Evolutionary conservation across 1,140 invertebrate species (phyloP), one percentile per base, ranked within the genome.

Genomic region (Sminthurinus signatus): DNA sequence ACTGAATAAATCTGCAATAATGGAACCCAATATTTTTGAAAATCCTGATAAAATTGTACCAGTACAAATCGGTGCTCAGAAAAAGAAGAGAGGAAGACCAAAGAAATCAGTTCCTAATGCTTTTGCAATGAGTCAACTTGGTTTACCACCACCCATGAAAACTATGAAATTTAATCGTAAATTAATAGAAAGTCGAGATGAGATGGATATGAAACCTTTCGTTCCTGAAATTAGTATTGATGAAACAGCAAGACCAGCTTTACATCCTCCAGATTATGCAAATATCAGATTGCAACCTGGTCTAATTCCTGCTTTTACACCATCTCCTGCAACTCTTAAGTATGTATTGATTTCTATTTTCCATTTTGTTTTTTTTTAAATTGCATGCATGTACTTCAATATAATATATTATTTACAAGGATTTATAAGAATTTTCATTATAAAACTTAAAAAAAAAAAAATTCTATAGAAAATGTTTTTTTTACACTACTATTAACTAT

Each of bases 211-310:
- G 17, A 65, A 65, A 28, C 28, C 32, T 8, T 56, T 67, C 5
- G 57, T 69, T 48, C 68, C 68, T 1, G 68, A 69, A 48, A 69
- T 69, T 36, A 65, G 59, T 29, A 62, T 69, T 21, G 60, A 64
- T 58, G 56, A 64, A 8, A 59, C 54, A 4, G 56, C 29, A n/a
- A 57, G 31, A 17, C 48, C 57, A 25, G 48, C 51, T 15, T n/a
- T n/a, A n/a, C 59, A 58, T n/a, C 63, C 56, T 23, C 44, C 54
- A 15, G 58, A 62, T 50, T 58, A 62, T 32, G 29, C 44, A 14
- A 29, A 58, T 23, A 23, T 68, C 1, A 56, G 58, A 39, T 42
- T 57, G 10, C 43, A 60, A 21, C 70, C 70, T 21, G 70, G 70
- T n/a, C 57, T 72, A 5, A 72, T 72, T 23, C 70, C 70, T 0